Percentiles rank a stretch among this genome's conserved stretches.
phyloP scores from a whole-genome alignment of 2,888 invertebrate genomes.

The Apotomis betuletana region DNA sequence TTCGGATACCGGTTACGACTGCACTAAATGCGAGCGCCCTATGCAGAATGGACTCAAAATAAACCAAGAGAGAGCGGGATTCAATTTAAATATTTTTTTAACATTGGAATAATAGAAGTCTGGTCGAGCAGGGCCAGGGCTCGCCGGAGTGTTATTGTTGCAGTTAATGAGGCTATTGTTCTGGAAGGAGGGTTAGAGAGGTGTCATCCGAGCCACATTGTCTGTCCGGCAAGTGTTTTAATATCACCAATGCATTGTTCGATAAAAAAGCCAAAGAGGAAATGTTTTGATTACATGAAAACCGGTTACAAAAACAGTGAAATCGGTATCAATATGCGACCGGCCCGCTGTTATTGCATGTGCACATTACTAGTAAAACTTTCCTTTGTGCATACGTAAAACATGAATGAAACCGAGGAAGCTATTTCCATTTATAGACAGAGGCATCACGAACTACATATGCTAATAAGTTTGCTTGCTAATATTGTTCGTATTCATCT shows the following conservation, averaged over 20 bases:
- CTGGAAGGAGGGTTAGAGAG: conserved; percentile 56
- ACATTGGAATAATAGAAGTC: conserved; percentile 55
- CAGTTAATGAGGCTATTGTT: conserved; percentile 76
- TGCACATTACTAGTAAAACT: conserved; percentile 19
- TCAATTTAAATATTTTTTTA: conserved; percentile 62
- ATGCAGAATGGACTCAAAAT: conserved; percentile 52
- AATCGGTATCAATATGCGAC: conserved; percentile 14
- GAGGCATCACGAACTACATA: background rate
- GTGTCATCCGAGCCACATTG: conserved; percentile 72
- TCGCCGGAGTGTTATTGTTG: conserved; percentile 70
- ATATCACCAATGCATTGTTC: conserved; percentile 62
- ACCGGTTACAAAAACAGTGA: conserved; percentile 11
- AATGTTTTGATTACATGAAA: conserved; percentile 33
- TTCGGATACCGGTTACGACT: conserved; percentile 57
- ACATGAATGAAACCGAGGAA: conserved; percentile 14
- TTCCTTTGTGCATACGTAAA: conserved; percentile 29
- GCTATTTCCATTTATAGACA: conserved; percentile 3
- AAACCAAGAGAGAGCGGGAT: conserved; percentile 52
- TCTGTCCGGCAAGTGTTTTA: conserved; percentile 65
- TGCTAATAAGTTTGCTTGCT: background rate
- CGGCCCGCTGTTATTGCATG: conserved; percentile 7
- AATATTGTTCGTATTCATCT: background rate
- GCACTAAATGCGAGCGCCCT: conserved; percentile 50
- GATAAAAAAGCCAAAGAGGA: conserved; percentile 20
- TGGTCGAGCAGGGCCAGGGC: conserved; percentile 48